Evolutionary conservation across 2,888 invertebrate species (phyloP).

Genomic region (Corbicula japonica): DNA sequence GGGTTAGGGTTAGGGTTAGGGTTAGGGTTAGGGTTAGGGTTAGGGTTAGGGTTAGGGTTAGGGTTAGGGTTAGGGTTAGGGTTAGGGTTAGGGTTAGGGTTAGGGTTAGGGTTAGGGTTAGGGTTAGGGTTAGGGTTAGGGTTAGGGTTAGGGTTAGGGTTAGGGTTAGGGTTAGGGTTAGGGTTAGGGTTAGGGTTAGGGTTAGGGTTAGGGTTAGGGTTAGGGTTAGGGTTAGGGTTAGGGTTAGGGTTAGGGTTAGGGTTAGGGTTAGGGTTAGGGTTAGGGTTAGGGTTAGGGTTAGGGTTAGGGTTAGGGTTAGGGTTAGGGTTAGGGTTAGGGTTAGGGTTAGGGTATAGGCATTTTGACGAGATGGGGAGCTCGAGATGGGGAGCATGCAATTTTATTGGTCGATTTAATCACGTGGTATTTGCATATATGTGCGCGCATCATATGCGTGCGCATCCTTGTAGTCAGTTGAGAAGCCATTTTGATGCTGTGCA

Average conservation of each 20-base stretch:
- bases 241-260: too few species aligned
- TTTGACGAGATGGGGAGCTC: too few species aligned
- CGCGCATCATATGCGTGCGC: too few species aligned
- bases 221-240: too few species aligned
- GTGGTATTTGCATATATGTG: too few species aligned
- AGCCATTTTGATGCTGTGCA: too few species aligned
- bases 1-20: constrained; percentile 53
- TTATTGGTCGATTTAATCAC: too few species aligned
- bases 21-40: constrained; percentile 44
- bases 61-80: constrained; percentile 68
- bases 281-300: constrained; percentile 47
- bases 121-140: constrained; percentile 32
- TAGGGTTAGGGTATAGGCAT: too few species aligned
- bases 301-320: constrained; percentile 55
- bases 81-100: constrained; percentile 60
- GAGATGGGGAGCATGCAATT: too few species aligned
- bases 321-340: too few species aligned
- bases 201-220: constrained; percentile 54
- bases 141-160: constrained; percentile 46
- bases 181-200: constrained; percentile 55
- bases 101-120: constrained; percentile 28
- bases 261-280: constrained; percentile 52
- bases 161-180: constrained; percentile 55
- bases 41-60: constrained; percentile 64
- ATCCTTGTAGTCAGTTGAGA: too few species aligned